Base-by-base conservation (phyloP, 2,888 invertebrate species). In the Caradrina kadenii region DNA sequence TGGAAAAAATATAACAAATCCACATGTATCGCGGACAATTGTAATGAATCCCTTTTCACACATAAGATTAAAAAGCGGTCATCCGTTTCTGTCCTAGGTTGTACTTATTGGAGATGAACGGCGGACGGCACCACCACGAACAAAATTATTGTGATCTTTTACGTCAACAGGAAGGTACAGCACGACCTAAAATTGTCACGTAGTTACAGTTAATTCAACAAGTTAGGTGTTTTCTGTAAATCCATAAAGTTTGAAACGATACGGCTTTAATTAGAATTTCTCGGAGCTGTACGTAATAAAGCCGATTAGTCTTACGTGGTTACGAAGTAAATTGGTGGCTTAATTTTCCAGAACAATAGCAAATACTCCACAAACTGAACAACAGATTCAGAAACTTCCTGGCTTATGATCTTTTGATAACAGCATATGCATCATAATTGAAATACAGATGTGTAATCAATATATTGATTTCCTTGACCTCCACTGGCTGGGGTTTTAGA, bases 251-350 rank as follows among this genome's bases (percentile, higher is more conserved):
- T 69, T 56, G 21, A 54, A 80, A 69, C 80, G 66, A 64, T 78
- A 72, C 66, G 56, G 69, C 69, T 80, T 74, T 77, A 80, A 71
- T 80, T 79, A 74, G 73, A 73, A 73, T 73, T 76, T 76, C 78
- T 79, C 54, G 54, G 78, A 78, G 66, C 61, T 52, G 61, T 59
- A 54, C 22, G 63, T 79, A 73, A 73, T 78, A 79, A 74, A 74
- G 74, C 79, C 63, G 61, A 69, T 69, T 74, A 79, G 79, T 78
- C 63, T 61, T 56, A 79, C 63, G 78, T 72, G 49, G 69, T 69
- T 66, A 62, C 72, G 69, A 19, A 68, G 67, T 63, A 63, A 76
- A 66, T 72, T 72, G 56, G 76, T 61, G 52, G 61, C 52, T 72
- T 69, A 69, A 79, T 74, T 63, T 66, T 69, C 63, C 6, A 66